These are phyloP conservation scores for Polypedilum pembai DNA, from an alignment of 1,140 invertebrate genomes.

Conservation along the genomic window DNA sequence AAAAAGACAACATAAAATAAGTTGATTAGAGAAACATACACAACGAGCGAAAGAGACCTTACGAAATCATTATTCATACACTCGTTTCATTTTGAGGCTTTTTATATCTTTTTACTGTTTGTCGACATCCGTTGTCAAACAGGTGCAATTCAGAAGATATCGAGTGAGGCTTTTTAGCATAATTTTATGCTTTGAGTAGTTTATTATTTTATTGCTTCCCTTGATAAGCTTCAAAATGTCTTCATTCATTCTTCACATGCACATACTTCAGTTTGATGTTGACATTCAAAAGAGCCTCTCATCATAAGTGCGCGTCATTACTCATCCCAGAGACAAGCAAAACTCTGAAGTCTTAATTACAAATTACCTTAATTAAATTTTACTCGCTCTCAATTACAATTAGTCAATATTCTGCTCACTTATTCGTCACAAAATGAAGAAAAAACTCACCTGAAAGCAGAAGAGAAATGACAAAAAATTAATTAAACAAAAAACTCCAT, in stretches of 20 bases:
- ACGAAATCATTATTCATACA: not conserved
- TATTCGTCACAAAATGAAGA: not conserved
- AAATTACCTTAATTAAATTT: too few relatives aligned
- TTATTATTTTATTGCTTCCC: not conserved
- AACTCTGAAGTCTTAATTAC: too few relatives aligned
- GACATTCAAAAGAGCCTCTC: too few relatives aligned
- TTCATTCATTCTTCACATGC: too few relatives aligned
- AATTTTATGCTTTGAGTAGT: conserved; percentile 14
- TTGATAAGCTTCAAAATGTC: not conserved
- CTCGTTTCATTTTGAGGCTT: not conserved
- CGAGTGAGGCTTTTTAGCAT: not conserved
- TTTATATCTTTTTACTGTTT: not conserved
- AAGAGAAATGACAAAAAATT: not conserved
- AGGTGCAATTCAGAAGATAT: not conserved
- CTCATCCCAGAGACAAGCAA: too few relatives aligned
- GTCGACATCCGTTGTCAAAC: not conserved
- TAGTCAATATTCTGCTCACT: too few relatives aligned
- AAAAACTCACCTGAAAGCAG: not conserved
- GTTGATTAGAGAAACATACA: not conserved
- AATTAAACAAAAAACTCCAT: not conserved
- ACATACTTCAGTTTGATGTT: too few relatives aligned
- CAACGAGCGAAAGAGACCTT: not conserved
- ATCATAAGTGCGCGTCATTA: too few relatives aligned
- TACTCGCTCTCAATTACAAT: too few relatives aligned
- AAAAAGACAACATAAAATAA: not conserved